Evolutionary conservation across 1,140 invertebrate species (phyloP), one percentile per base, ranked within the genome.

Genomic region (Drosophila santomea): DNA sequence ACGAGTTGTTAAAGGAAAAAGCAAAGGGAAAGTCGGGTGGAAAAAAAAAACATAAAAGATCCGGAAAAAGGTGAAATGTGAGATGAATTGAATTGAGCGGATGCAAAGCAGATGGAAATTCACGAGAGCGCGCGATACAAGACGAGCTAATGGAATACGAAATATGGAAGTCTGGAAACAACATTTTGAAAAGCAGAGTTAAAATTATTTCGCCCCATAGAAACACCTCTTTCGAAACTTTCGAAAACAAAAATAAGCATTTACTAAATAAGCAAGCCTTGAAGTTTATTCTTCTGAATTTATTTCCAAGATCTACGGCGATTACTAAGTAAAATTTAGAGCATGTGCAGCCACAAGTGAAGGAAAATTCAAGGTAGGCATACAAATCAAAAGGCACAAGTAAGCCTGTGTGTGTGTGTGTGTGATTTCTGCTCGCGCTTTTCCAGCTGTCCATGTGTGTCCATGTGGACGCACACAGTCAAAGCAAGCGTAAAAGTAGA

Each of bases 401-500:
- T 32, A 32, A 32, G 32, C 32, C 32, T 32, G 4, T 4, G 5
- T 23, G 5, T 20, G 41, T 55, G 23, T 15, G 2, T n/a, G 43
- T 36, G 25, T 32, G 2, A n/a, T 28, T 15, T 50, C 14, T 32
- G 28, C 14, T 7, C 14, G 0, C 5, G 39, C 47, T 6, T 28
- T 14, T 17, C 3, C 17, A 14, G 2, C 12, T 36, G 50, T 12
- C 36, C 23, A 36, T 36, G 43, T 48, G 63, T 58, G 60, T 63
- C 45, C 66, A 41, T 47, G 60, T 52, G 48, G 44, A 39, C 45
- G 69, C 54, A 55, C 59, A 77, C 58, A 63, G 44, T 69, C 59
- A 69, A 52, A 56, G 56, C 66, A 73, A 69, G 61, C 68, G 62
- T 60, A 69, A 74, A 86, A 79, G 79, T 83, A 84, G 72, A 89